Percentiles rank a stretch among this genome's conserved stretches.
phyloP scores from a whole-genome alignment of 1,140 invertebrate species.

The Luehdorfia chinensis region DNA sequence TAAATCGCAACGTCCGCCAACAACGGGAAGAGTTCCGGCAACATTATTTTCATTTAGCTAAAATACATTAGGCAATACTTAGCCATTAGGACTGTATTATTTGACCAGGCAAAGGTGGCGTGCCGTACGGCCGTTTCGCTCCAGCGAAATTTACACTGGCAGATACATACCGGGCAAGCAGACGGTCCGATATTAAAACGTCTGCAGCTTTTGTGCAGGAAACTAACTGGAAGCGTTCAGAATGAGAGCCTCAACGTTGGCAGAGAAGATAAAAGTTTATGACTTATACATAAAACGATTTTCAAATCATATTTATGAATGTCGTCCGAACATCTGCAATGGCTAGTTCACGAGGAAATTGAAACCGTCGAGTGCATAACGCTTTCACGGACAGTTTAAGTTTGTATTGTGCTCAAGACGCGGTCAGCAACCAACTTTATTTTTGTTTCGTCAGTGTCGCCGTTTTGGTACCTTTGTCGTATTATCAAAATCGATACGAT shows the following conservation, averaged over 20 bases:
- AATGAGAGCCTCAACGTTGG: slow-evolving; percentile 39
- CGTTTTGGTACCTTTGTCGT: slow-evolving; percentile 47
- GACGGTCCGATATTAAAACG: slow-evolving; percentile 64
- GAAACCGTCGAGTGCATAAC: slow-evolving; percentile 71
- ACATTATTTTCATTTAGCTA: slow-evolving; percentile 61
- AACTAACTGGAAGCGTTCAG: slow-evolving; percentile 63
- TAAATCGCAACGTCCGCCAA: slow-evolving; percentile 57
- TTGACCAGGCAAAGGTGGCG: slow-evolving; percentile 65
- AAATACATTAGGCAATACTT: slow-evolving; percentile 73
- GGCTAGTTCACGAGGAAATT: slow-evolving; percentile 70
- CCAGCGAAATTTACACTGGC: slow-evolving; percentile 61
- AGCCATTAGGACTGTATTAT: slow-evolving; percentile 65
- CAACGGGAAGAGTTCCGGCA: slow-evolving; percentile 42
- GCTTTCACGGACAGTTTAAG: slow-evolving; percentile 73
- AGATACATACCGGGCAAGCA: slow-evolving; percentile 44
- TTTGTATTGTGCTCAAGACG: slow-evolving; percentile 64
- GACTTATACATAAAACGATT: slow-evolving; percentile 74
- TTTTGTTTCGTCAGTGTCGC: slow-evolving; percentile 48
- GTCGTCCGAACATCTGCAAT: slow-evolving; percentile 66
- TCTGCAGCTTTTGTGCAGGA: slow-evolving; percentile 62
- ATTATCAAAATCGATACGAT: slow-evolving; percentile 26
- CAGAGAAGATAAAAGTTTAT: slow-evolving; percentile 72
- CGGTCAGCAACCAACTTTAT: slow-evolving; percentile 61
- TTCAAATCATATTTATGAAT: slow-evolving; percentile 74
- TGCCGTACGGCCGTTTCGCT: slow-evolving; percentile 53